These are phyloP conservation scores for Kryptolebias ocellatus DNA, from an alignment of 2,797 vertebrate species.

Conservation along the genomic window DNA sequence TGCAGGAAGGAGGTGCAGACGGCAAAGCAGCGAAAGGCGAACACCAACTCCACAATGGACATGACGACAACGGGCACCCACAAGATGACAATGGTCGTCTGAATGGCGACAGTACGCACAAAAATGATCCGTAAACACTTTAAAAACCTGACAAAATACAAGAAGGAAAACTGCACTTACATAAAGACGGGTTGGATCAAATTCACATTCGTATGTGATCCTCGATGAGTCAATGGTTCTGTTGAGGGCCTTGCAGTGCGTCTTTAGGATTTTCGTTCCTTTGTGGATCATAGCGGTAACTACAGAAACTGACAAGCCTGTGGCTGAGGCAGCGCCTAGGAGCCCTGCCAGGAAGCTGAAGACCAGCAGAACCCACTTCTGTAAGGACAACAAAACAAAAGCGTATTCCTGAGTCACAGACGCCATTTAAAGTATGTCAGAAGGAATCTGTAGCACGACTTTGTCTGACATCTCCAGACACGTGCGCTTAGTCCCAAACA, in stretches of 20 bases:
- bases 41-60: constrained; percentile 79
- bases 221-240: constrained; percentile 55
- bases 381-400: constrained; percentile 29
- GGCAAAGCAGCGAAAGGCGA: constrained; percentile 84
- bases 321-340: constrained; percentile 79
- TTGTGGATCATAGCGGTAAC: constrained; percentile 79
- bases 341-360: constrained; percentile 83
- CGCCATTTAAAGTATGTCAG: background rate
- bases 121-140: background rate
- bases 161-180: constrained; percentile 76
- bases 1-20: constrained; percentile 79
- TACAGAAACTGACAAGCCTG: constrained; percentile 80
- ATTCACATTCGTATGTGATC: constrained; percentile 86
- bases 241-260: constrained; percentile 66
- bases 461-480: no score
- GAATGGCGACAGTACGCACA: constrained; percentile 3
- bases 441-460: background rate
- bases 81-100: constrained; percentile 90
- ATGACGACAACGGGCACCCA: constrained; percentile 87
- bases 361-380: constrained; percentile 86
- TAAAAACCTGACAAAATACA: background rate
- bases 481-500: constrained; percentile 2
- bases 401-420: background rate
- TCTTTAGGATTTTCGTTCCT: constrained; percentile 79
- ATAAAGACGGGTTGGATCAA: constrained; percentile 90